phyloP scores from a whole-genome alignment of 2,797 vertebrate genomes.

The Coregonus suidteri region DNA sequence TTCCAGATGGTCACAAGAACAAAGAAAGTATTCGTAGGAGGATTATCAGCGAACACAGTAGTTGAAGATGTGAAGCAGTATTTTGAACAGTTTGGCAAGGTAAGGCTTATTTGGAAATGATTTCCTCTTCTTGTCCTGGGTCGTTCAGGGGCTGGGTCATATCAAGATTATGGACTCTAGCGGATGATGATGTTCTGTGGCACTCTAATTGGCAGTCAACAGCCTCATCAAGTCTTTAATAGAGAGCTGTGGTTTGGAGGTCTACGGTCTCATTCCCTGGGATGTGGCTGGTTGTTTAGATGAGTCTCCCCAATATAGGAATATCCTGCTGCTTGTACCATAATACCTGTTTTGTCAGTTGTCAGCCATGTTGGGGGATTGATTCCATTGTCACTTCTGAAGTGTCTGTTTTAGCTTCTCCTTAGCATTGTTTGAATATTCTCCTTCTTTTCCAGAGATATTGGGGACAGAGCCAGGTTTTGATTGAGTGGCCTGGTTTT shows the following conservation, averaged over 20 bases:
- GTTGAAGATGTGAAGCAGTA: slow-evolving; percentile 99
- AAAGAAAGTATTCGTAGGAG: slow-evolving; percentile 99
- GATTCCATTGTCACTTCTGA: neutral
- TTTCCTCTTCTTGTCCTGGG: neutral
- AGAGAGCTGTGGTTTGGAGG: neutral
- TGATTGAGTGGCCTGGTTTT: slow-evolving; percentile 1
- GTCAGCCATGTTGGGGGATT: neutral
- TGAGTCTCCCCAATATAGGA: neutral
- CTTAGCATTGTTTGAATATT: neutral
- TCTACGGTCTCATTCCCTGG: neutral
- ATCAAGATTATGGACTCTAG: too few relatives aligned
- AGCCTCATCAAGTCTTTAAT: neutral
- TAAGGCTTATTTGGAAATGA: slow-evolving; percentile 67
- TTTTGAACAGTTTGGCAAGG: slow-evolving; percentile 99
- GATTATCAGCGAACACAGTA: slow-evolving; percentile 97
- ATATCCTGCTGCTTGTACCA: neutral
- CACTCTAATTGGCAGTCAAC: neutral
- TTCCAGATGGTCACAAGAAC: slow-evolving; percentile 98
- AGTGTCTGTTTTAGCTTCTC: neutral
- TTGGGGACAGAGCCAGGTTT: neutral
- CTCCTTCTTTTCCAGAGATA: neutral
- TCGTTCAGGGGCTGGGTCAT: neutral
- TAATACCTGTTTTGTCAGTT: neutral
- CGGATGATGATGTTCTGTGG: neutral
- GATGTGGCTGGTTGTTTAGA: neutral